These are phyloP conservation scores for Meta bourneti DNA, from an alignment of 2,888 invertebrate genomes.

Conservation along the genomic window DNA sequence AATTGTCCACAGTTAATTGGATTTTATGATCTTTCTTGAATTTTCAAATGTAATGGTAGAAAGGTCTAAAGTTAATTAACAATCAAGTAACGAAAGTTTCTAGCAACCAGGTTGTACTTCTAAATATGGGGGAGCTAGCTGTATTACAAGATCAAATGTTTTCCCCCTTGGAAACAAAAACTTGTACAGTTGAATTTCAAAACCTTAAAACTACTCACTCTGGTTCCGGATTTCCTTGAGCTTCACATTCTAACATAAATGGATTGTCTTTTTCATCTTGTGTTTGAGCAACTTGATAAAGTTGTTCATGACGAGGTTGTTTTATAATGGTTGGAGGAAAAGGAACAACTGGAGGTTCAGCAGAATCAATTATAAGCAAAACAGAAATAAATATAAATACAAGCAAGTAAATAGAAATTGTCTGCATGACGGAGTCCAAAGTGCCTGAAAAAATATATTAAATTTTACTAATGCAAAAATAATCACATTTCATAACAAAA, in stretches of 20 bases:
- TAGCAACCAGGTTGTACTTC: too few species aligned
- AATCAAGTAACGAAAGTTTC: too few species aligned
- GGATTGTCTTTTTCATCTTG: conserved; percentile 93
- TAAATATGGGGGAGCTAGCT: too few species aligned
- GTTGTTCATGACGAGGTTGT: conserved; percentile 93
- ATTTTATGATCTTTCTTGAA: too few species aligned
- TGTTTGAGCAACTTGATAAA: conserved; percentile 92
- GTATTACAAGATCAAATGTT: too few species aligned
- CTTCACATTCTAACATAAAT: conserved; percentile 97
- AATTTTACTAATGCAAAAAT: neutral
- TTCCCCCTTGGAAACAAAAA: too few species aligned
- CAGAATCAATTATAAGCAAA: conserved; percentile 1
- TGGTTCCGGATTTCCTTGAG: conserved; percentile 96
- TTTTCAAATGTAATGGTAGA: too few species aligned
- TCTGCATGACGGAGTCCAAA: neutral
- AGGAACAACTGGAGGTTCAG: conserved; percentile 77
- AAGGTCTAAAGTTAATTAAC: too few species aligned
- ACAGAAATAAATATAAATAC: neutral
- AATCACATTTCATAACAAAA: neutral
- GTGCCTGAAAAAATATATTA: neutral
- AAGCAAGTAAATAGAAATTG: neutral
- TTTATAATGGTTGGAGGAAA: conserved; percentile 95
- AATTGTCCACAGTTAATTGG: too few species aligned
- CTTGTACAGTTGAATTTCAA: too few species aligned
- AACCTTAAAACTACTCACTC: conserved; percentile 87